Percentiles rank a stretch among this genome's conserved stretches.
Evolutionary conservation across 1,140 invertebrate species (phyloP).

Genomic region (Aphaenogaster rudis): DNA sequence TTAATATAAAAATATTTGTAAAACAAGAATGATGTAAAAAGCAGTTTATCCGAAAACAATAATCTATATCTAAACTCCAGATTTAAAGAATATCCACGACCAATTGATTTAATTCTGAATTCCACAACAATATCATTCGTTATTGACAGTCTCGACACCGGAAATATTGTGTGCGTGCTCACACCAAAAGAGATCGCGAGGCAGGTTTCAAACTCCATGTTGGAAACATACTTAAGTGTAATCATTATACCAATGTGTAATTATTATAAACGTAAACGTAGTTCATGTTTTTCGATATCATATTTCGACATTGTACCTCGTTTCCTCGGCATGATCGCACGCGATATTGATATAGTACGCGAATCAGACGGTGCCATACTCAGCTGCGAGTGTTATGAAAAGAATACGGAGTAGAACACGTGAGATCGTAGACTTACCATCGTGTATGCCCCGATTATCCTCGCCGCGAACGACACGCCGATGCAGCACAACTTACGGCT

Average conservation of each 20-base stretch:
- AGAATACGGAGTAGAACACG: not conserved
- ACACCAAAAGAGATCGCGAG: not conserved
- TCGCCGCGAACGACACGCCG: slow-evolving; percentile 80
- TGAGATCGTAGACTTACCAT: slow-evolving; percentile 80
- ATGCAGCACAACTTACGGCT: slow-evolving; percentile 78
- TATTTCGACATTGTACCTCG: not conserved
- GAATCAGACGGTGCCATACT: not conserved
- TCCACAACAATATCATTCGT: not conserved
- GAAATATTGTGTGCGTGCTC: not conserved
- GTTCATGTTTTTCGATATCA: not conserved
- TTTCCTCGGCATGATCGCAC: not conserved
- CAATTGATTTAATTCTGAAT: not conserved
- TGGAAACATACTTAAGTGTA: not conserved
- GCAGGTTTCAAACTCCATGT: not conserved
- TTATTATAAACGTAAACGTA: not conserved
- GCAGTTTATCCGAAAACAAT: not conserved
- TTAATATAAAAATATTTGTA: not conserved
- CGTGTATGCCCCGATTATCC: slow-evolving; percentile 84
- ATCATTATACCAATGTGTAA: not conserved
- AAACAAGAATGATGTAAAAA: not conserved
- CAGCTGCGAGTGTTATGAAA: not conserved
- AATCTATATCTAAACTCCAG: not conserved
- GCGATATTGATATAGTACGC: not conserved
- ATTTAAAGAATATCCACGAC: not conserved
- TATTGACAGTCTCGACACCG: not conserved